Evolutionary conservation across 1,140 invertebrate species (phyloP).

Genomic region (Chrysopa pallens): DNA sequence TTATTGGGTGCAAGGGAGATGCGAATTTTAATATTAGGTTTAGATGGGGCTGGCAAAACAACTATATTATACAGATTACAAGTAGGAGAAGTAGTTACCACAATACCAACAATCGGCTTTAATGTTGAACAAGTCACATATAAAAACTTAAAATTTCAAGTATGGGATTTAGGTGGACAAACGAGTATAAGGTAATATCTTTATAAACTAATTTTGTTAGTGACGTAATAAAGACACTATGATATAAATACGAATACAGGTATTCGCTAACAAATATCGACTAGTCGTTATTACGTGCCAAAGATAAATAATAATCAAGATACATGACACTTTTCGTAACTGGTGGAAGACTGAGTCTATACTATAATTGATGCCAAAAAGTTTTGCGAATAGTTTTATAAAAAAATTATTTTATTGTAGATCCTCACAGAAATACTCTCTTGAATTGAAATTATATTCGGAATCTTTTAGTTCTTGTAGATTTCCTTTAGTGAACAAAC

Average conservation of each 20-base stretch:
- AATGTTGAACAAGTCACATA: conserved; percentile 95
- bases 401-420: too few species aligned
- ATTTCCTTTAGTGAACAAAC: too few species aligned
- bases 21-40: conserved; percentile 91
- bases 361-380: too few species aligned
- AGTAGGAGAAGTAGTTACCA: conserved; percentile 99
- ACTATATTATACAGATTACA: conserved; percentile 97
- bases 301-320: too few species aligned
- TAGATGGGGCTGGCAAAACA: conserved; percentile 97
- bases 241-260: too few species aligned
- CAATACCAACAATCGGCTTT: conserved; percentile 96
- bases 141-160: conserved; percentile 92
- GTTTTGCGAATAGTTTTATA: too few species aligned
- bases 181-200: conserved; percentile 55
- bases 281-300: not conserved
- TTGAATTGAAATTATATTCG: too few species aligned
- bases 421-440: too few species aligned
- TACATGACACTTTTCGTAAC: too few species aligned
- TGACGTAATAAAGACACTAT: not conserved
- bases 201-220: not conserved
- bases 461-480: too few species aligned
- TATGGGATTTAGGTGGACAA: conserved; percentile 97
- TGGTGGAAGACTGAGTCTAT: too few species aligned
- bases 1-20: conserved; percentile 88
- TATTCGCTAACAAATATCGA: not conserved